phyloP scores from a whole-genome alignment of 2,888 invertebrate species.

The Nemurella pictetii region DNA sequence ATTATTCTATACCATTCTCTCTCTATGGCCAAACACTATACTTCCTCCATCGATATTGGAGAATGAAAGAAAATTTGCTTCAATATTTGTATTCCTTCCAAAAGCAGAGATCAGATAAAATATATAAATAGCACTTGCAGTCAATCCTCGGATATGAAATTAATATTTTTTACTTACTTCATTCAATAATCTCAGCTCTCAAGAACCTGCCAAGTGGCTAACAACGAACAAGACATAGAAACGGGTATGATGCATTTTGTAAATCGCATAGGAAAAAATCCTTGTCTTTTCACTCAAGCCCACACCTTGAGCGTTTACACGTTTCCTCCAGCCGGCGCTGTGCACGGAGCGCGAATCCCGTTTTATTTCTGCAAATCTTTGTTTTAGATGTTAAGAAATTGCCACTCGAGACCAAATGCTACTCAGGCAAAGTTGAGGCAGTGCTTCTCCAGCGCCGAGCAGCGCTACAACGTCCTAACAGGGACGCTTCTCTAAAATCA shows the following conservation, averaged over 20 bases:
- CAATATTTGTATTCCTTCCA: background rate
- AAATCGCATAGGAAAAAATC: too few relatives aligned
- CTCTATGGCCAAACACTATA: background rate
- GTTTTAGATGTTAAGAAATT: background rate
- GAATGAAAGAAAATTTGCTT: background rate
- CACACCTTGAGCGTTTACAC: background rate
- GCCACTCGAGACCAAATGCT: background rate
- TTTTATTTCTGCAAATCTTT: background rate
- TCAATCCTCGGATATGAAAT: too few relatives aligned
- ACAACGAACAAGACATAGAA: too few relatives aligned
- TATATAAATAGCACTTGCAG: too few relatives aligned
- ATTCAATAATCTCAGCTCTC: too few relatives aligned
- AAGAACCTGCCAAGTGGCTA: too few relatives aligned
- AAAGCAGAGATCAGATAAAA: background rate
- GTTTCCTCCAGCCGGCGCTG: background rate
- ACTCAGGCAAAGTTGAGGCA: background rate
- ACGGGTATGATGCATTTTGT: too few relatives aligned
- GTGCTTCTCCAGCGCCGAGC: background rate
- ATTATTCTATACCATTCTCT: background rate
- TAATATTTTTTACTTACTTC: too few relatives aligned
- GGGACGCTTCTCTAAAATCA: slow-evolving; percentile 8
- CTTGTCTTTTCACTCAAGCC: background rate
- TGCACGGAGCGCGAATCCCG: background rate
- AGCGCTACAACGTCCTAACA: background rate
- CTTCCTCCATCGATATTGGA: background rate